Conservation (phyloP, 2,113 vertebrate species). For the Gasterosteus aculeatus region DNA sequence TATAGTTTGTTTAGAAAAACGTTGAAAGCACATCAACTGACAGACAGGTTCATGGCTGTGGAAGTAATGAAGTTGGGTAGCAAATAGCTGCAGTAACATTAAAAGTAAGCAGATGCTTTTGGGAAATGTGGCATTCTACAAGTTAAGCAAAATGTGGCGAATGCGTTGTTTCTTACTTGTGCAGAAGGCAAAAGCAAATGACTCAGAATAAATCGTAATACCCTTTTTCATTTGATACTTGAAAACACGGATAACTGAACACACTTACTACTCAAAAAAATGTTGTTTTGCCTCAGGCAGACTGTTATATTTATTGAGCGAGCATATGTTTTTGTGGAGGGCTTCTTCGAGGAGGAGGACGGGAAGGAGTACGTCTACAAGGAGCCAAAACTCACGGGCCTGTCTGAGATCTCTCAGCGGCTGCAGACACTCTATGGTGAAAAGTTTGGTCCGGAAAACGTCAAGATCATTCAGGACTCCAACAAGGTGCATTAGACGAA, state of each 20-base stretch:
- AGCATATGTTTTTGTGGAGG: conserved; percentile 70
- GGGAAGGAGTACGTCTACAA: conserved; percentile 98
- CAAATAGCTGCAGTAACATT: not conserved
- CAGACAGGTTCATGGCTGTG: not conserved
- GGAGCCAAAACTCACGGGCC: conserved; percentile 94
- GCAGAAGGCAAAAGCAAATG: not conserved
- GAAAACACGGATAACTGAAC: not conserved
- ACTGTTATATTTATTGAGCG: not conserved
- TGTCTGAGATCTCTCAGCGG: conserved; percentile 95
- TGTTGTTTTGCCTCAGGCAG: not conserved
- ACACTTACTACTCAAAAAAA: not conserved
- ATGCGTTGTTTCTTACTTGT: not conserved
- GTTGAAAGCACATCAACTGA: not conserved
- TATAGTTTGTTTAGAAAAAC: too few relatives aligned
- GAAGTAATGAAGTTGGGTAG: not conserved
- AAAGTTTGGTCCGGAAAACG: conserved; percentile 93
- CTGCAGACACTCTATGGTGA: conserved; percentile 93
- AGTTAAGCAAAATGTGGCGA: not conserved
- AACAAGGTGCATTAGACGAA: conserved; percentile 84
- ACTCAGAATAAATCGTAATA: too few relatives aligned
- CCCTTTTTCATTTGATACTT: not conserved
- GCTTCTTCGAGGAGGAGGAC: conserved; percentile 97
- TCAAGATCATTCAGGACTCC: conserved; percentile 96
- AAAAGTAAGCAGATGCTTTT: not conserved
- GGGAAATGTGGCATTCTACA: not conserved